A percentile compares a stretch with the other conserved stretches of the same genome.
Evolutionary conservation across 2,113 vertebrate genomes (phyloP).

Genomic region (Tragelaphus scriptus): DNA sequence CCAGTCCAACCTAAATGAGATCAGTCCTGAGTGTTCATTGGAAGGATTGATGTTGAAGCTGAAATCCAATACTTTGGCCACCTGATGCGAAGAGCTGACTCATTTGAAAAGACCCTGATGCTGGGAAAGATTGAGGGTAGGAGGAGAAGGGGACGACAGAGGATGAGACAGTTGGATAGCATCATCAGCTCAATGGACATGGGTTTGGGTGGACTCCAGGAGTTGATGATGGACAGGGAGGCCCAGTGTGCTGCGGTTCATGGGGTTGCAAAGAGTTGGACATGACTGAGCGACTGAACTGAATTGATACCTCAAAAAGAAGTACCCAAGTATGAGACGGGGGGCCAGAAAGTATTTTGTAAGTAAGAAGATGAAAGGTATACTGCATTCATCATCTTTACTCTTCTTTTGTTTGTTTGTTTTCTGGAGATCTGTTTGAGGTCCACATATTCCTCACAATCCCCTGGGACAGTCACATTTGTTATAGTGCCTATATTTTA

Average conservation of each 20-base stretch:
- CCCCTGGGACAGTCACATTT: background rate
- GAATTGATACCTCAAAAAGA: background rate
- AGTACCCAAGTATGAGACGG: background rate
- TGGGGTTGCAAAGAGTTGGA: accelerated
- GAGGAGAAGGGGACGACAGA: accelerated
- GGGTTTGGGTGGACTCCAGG: background rate
- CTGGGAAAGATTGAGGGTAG: background rate
- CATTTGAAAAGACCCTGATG: background rate
- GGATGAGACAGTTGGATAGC: background rate
- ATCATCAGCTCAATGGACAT: accelerated
- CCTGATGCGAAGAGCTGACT: background rate
- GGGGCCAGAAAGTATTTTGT: background rate
- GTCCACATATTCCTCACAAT: background rate
- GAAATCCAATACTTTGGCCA: background rate
- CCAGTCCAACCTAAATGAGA: background rate
- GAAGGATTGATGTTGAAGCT: background rate
- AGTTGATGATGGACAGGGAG: background rate
- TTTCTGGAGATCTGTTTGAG: background rate
- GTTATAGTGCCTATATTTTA: background rate
- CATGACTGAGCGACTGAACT: background rate
- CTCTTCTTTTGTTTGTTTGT: background rate
- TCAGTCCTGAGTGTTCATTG: background rate
- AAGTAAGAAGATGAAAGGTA: background rate
- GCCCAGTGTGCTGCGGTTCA: accelerated
- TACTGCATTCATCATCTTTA: background rate